phyloP scores from a whole-genome alignment of 2,797 vertebrate genomes.

The Distichodus sexfasciatus region DNA sequence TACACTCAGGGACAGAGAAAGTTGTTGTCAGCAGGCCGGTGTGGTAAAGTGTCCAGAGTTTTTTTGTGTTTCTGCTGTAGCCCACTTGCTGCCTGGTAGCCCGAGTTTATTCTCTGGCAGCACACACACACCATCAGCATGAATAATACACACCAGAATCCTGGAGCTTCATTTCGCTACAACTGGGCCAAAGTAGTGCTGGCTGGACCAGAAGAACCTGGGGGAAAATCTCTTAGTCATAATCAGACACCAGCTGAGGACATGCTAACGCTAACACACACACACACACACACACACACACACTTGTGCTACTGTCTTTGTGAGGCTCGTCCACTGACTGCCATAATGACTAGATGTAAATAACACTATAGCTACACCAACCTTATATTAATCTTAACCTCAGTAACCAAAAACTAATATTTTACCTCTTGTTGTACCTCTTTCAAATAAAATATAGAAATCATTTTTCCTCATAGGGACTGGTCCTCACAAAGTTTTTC shows the following conservation, averaged over 20 bases:
- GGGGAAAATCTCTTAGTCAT: conserved; percentile 25
- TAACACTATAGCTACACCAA: no score
- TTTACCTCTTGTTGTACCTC: no score
- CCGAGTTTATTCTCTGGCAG: conserved; percentile 24
- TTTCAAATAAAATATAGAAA: no score
- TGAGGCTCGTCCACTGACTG: no score
- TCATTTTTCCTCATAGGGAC: no score
- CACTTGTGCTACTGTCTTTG: no score
- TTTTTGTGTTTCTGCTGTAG: conserved; percentile 6
- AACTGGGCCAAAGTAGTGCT: background rate
- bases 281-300: background rate
- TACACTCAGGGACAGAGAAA: background rate
- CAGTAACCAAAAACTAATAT: no score
- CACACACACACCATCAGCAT: conserved; percentile 7
- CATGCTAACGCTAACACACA: background rate
- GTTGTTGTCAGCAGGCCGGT: conserved; percentile 4
- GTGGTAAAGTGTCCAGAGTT: background rate
- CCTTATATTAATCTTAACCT: no score
- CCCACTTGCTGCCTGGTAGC: conserved; percentile 5
- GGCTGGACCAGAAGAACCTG: background rate
- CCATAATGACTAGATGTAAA: no score
- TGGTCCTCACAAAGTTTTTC: no score
- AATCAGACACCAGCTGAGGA: conserved; percentile 6
- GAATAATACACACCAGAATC: conserved; percentile 38
- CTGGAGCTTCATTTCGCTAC: conserved; percentile 10